Evolutionary conservation across 2,113 vertebrate species (phyloP), one percentile per base, ranked within the genome.

Genomic region (Calyptommatus sinebrachiatus): DNA sequence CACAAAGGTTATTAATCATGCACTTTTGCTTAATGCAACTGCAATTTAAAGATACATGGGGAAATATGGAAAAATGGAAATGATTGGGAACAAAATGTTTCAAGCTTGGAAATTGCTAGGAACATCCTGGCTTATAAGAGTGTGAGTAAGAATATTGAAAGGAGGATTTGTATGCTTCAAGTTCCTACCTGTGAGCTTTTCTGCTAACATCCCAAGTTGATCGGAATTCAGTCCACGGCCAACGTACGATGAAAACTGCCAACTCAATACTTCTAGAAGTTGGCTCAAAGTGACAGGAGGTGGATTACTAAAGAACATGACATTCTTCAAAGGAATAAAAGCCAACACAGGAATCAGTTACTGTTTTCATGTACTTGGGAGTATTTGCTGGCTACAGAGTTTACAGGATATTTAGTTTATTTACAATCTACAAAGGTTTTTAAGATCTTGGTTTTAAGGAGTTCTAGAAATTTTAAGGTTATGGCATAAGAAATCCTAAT

Each of bases 161-260:
- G 45, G 8, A 29, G 7, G 31, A 0, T 50, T 62, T 28, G 12
- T 67, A 66, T 21, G 14, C 28, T 53, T 24, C 35, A 1, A 22
- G 1, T 31, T 60, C 93, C 81, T 84, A 99, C 98, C 97, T 0
- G 90, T 94, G 5, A 99, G 97, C 85, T 99, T 99, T 84, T 98
- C 97, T 69, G 96, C 96, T 90, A 99, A 94, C 97, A 97, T 99
- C 70, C 77, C 91, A 70, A 99, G 96, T 88, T 99, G 98, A 35
- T 99, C 97, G 31, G 94, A 96, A 91, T 97, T 98, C 75, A 99
- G 97, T 41, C 98, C 97, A 26, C 96, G 96, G 9, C 97, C 97
- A 0, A 97, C 96, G 0, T 97, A 98, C 0, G 97, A 97, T 24
- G 96, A 98, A 89, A 99, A 99, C 82, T 99, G 98, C 98, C 98